Base-by-base conservation (phyloP, 2,113 vertebrate genomes). In the Pholis gunnellus region DNA sequence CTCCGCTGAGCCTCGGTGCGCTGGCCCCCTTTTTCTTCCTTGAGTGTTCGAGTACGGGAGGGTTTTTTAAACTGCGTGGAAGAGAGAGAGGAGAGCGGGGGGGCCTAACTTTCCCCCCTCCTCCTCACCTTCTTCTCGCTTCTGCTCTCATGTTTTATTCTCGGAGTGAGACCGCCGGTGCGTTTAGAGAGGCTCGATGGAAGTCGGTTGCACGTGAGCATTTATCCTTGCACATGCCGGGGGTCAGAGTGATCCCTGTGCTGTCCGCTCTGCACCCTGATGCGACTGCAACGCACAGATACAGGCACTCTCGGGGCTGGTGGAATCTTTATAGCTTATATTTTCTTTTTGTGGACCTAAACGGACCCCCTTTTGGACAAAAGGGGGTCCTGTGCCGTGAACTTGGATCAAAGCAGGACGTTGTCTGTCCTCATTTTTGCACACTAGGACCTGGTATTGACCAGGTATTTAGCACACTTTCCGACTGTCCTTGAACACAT, bases 81-180 rank as follows among this genome's bases (percentile, higher is more conserved):
- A n/a, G 44, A n/a, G 44, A 8, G 48, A 67, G 75, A 74, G 17
- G 71, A 78, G 44, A 25, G 75, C 2, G 17, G 59, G 68, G 68
- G 52, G 76, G 65, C 71, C 54, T 63, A 67, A 72, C 84, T 79
- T n/a, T 74, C 76, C 48, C 17, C 18, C 48, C 46, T 60, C 75
- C 57, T 63, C 83, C 13, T 25, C 7, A 2, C 27, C 69, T 59
- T n/a, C 10, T 38, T 56, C 68, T 20, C 3, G 3, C n/a, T 60
- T 68, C 36, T 13, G 17, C 80, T 42, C 72, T 85, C 72, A 81
- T 88, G 84, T 91, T 86, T 83, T 85, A 87, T 88, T 88, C 83
- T 52, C 54, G 14, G 71, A 76, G 68, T 38, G 75, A 29, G 82
- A 56, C 78, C 20, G 2, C 34, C n/a, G 11, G 82, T 54, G 88